Evolutionary conservation across 2,888 invertebrate species (phyloP), one percentile per base, ranked within the genome.

Genomic region (Sericinus montela): DNA sequence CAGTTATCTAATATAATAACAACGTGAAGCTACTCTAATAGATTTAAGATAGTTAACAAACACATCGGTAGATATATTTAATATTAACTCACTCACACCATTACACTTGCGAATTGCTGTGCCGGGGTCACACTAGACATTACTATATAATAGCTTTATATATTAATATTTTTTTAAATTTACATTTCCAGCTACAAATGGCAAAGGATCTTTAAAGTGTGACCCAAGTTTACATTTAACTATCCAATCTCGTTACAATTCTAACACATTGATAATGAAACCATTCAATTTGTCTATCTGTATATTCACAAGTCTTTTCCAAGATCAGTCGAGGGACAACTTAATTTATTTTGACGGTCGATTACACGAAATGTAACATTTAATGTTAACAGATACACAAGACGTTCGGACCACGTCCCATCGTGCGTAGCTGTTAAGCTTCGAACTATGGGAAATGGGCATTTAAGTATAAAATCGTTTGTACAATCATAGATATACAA

Each of bases 301-400:
- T 15, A 40, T 10, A 29, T 25, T 40, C 28, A 4, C 6, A 25
- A 39, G 29, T 40, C 28, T 40, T 40, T 40, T 40, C 29, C 40
- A 8, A 25, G 10, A 14, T 40, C 40, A 15, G 11, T 39, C 25
- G 40, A 29, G 29, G 13, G 23, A 13, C 28, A 7, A 15, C 9
- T 13, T 0, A 35, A 29, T 15, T 29, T 14, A 10, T 11, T 29
- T n/a, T n/a, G 40, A 28, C 28, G 15, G 28, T 15, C 23, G 40
- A n/a, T n/a, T n/a, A n/a, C n/a, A n/a, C n/a, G n/a, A 40, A 48
- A 48, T 41, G 35, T 35, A 36, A 35, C 15, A 39, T 29, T 10
- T 14, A 25, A 28, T 13, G 29, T 40, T 13, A 40, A 13, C 11
- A 23, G 5, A 4, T 14, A 29, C 29, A 40, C 40, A 29, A 40